Base-by-base conservation (phyloP, 2,113 vertebrate species). In the Forbesichthys papilliferus region DNA sequence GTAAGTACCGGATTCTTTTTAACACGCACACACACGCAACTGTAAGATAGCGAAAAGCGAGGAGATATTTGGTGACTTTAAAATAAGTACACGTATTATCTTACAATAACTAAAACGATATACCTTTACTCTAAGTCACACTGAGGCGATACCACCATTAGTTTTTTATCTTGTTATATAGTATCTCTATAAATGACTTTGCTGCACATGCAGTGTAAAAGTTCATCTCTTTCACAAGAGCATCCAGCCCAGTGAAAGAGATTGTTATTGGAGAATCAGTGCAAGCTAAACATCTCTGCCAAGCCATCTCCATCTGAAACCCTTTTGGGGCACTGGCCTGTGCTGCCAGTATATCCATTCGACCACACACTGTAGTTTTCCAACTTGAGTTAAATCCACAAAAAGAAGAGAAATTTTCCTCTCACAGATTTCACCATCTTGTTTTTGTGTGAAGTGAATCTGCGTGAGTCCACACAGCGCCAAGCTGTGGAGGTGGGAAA, bases 221-320 rank as follows among this genome's bases (percentile, higher is more conserved):
- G 77, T 73, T 68, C 49, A 54, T 60, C 66, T 71, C 78, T 69
- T 64, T 49, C 75, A 80, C 81, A 79, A 62, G 51, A 84, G 71
- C 73, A 53, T 78, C 68, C 54, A 60, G 33, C 68, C 76, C 61
- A 46, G 27, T 27, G 27, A 27, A 27, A 27, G 27, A 27, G 27
- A 27, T 1, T 79, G 66, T 76, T 16, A 18, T 49, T 55, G 61
- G n/a, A 8, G 62, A 59, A 55, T 74, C 71, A 69, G 3, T 75
- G 75, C 71, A 74, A 80, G 73, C 66, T 64, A 56, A 70, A 63
- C 78, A 69, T 79, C 76, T 85, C 73, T 83, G 81, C 84, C 84
- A 83, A 88, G 75, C 75, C 79, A 69, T 74, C 70, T 72, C 62
- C 67, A 72, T 84, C 46, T 79, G 70, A 84, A 79, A 85, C 68